A percentile compares a stretch with the other conserved stretches of the same genome.
phyloP scores from a whole-genome alignment of 2,113 vertebrate species.

The Apteryx mantelli region DNA sequence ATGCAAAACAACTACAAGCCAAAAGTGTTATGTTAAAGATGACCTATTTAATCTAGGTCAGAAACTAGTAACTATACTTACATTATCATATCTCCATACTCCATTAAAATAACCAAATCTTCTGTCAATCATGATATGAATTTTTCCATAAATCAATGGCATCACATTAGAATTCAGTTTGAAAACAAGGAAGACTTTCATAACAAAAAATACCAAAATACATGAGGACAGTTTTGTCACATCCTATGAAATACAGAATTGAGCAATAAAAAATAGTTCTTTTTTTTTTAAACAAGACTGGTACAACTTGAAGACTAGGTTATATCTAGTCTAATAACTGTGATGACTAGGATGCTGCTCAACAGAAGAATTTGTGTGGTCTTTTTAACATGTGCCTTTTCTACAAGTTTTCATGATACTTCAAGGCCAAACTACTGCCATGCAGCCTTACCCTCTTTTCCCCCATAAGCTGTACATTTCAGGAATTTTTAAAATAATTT shows the following conservation, averaged over 20 bases:
- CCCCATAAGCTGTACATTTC: background rate
- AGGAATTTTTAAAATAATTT: background rate
- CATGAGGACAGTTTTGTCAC: background rate
- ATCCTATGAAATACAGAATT: background rate
- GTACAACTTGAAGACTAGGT: background rate
- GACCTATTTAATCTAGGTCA: background rate
- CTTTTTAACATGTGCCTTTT: background rate
- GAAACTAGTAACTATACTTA: background rate
- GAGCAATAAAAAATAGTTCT: background rate
- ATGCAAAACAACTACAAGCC: background rate
- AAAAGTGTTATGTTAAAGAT: background rate
- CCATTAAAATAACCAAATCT: background rate
- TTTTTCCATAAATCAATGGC: background rate
- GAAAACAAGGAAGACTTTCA: background rate
- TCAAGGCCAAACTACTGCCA: background rate
- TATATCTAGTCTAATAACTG: background rate
- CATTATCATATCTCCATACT: background rate
- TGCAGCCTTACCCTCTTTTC: background rate
- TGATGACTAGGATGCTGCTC: background rate
- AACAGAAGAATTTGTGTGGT: background rate
- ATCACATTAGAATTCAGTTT: background rate
- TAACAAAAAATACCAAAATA: background rate
- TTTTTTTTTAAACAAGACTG: background rate
- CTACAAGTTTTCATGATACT: background rate
- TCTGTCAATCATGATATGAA: background rate